A percentile compares a stretch with the other conserved stretches of the same genome.
Evolutionary conservation across 2,888 invertebrate genomes (phyloP).

Genomic region (Callinectes sapidus): DNA sequence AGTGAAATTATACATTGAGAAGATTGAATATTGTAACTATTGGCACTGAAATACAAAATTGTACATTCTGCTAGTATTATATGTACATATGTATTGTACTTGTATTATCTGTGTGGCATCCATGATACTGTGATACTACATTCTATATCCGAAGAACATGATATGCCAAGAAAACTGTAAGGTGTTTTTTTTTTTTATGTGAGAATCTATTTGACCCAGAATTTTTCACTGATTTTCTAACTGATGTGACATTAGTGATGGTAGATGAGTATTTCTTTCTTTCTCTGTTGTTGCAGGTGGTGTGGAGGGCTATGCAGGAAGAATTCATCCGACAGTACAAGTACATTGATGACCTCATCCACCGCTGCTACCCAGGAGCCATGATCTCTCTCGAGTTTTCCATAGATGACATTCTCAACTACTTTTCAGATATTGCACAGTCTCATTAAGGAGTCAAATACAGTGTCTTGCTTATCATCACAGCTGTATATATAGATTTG

Average conservation of each 20-base stretch:
- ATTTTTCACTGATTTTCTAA: too few species aligned
- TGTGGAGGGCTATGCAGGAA: constrained; percentile 99
- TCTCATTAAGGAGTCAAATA: constrained; percentile 83
- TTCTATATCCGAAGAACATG: not conserved
- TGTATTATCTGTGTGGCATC: not conserved
- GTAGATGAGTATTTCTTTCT: not conserved
- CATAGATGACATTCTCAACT: constrained; percentile 95
- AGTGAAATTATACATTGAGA: not conserved
- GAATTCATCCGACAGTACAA: constrained; percentile 98
- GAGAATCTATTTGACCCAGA: too few species aligned
- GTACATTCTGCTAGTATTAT: not conserved
- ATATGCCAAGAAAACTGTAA: too few species aligned
- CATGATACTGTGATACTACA: not conserved
- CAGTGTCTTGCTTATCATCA: not conserved
- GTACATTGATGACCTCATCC: constrained; percentile 92
- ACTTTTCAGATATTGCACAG: constrained; percentile 98
- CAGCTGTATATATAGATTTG: not conserved
- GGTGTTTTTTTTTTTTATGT: too few species aligned
- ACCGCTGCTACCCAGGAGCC: constrained; percentile 96
- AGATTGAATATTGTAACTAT: not conserved
- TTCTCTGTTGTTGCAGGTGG: constrained; percentile 82
- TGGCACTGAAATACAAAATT: not conserved
- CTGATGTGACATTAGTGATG: not conserved
- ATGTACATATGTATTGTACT: not conserved
- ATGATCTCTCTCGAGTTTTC: constrained; percentile 95